Conservation (phyloP, 1,140 invertebrate species). For the Bombus picipes region DNA sequence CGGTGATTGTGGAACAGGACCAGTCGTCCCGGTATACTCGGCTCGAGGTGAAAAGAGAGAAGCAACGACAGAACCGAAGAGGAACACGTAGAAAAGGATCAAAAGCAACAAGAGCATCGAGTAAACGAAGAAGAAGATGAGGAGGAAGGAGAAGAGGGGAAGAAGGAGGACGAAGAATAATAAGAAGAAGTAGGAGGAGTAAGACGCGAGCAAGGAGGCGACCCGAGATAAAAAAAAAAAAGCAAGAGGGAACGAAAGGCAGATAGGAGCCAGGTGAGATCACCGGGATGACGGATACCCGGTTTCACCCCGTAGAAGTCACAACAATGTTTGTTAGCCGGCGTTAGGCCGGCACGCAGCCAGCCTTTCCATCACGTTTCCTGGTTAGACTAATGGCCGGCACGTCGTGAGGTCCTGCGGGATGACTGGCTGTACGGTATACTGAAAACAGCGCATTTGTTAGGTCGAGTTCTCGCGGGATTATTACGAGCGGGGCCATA, state of each 20-base stretch:
- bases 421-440: slow-evolving; percentile 58
- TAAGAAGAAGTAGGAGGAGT: background rate
- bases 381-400: slow-evolving; percentile 66
- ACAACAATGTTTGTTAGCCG: slow-evolving; percentile 79
- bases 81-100: slow-evolving; percentile 4
- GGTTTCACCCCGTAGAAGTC: slow-evolving; percentile 80
- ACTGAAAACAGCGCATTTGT: slow-evolving; percentile 77
- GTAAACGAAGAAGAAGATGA: background rate
- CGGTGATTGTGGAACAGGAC: slow-evolving; percentile 62
- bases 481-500: slow-evolving; percentile 62
- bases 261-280: slow-evolving; percentile 50
- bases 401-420: slow-evolving; percentile 67
- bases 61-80: background rate
- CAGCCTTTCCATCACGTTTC: slow-evolving; percentile 67
- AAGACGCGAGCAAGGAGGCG: background rate
- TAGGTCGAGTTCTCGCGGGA: slow-evolving; percentile 68
- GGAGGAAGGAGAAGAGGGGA: background rate
- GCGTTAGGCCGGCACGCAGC: slow-evolving; percentile 41
- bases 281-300: slow-evolving; percentile 75
- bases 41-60: background rate
- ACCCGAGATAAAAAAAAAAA: background rate
- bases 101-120: slow-evolving; percentile 9
- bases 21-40: background rate
- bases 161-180: background rate
- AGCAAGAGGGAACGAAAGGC: background rate